Evolutionary conservation across 1,140 invertebrate species (phyloP), one percentile per base, ranked within the genome.

Genomic region (Drosophila truncata): DNA sequence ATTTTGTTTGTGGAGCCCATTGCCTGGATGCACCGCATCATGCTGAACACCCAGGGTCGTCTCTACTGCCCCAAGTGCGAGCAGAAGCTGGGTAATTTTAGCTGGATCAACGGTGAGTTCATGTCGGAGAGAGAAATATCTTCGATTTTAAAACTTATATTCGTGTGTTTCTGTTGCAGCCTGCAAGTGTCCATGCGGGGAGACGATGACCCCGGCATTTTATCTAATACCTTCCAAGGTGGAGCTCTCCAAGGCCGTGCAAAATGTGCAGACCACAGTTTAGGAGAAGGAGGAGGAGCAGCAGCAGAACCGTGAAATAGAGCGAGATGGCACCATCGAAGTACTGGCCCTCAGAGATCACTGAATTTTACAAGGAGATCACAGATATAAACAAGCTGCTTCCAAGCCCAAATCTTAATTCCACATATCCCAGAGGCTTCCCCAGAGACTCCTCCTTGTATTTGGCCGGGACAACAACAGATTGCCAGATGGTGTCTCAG

Each of bases 151-250:
- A 14, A 6, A 20, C n/a, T 13, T n/a, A 20, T 50, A 2, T 13
- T 2, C 10, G 1, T 0, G 1, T 13, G 14, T 0, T 7, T 29
- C 10, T 7, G 2, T 39, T 54, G 41, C 93, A 94, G 96, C 96
- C 60, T 97, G 96, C 81, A 95, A 96, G 69, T 98, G 97, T 93
- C 96, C 96, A 4, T 98, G 97, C 92, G 97, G 97, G 4, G 95
- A 95, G 67, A 96, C 96, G 92, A 96, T 97, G 59, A 96, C 96
- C 20, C 97, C 97, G 2, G 96, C 96, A 10, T 98, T 97, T 93
- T 97, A 97, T 93, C 93, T 98, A 55, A 96, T 97, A 80, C 96
- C 96, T 50, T 97, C 96, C 5, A 97, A 97, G 93, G 96, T 98
- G 46, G 97, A 98, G 91, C 96, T 96, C 94, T 96, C 96, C 61